Percentiles rank a stretch among this genome's conserved stretches.
phyloP scores from a whole-genome alignment of 2,888 invertebrate species.

The Thyatira batis region DNA sequence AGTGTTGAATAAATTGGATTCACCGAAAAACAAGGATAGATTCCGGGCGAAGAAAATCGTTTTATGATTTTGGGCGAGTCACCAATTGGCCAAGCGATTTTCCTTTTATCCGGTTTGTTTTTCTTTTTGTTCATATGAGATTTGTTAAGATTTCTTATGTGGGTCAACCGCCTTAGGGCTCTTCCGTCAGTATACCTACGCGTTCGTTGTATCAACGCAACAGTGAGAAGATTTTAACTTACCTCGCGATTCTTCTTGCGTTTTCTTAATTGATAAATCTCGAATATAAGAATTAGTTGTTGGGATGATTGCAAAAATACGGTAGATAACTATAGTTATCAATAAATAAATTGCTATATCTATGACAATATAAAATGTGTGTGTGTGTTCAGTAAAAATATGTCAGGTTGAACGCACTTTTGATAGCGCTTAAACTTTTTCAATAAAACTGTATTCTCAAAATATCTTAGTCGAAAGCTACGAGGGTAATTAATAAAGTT shows the following conservation, averaged over 20 bases:
- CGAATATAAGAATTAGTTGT: too few species aligned
- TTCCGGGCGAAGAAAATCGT: slow-evolving; percentile 44
- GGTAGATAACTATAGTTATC: too few species aligned
- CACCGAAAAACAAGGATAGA: slow-evolving; percentile 43
- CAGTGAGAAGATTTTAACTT: not conserved
- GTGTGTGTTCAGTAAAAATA: too few species aligned
- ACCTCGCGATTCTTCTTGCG: too few species aligned
- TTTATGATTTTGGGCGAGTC: slow-evolving; percentile 43
- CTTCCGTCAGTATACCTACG: not conserved
- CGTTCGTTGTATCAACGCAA: not conserved
- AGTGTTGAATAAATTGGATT: slow-evolving; percentile 51
- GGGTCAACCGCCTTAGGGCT: not conserved
- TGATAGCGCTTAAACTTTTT: too few species aligned
- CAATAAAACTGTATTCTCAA: not conserved
- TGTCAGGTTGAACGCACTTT: too few species aligned
- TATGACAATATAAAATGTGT: too few species aligned
- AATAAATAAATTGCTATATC: too few species aligned
- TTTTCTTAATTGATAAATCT: too few species aligned
- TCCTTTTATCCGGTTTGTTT: slow-evolving; percentile 1
- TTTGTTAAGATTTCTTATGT: slow-evolving; percentile 1
- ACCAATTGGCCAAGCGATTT: slow-evolving; percentile 8
- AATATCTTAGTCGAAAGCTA: not conserved
- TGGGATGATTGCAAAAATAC: too few species aligned
- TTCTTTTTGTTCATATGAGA: slow-evolving; percentile 2
- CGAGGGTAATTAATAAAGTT: slow-evolving; percentile 28